Evolutionary conservation across 2,888 invertebrate species (phyloP).

Genomic region (Cryptus viduatorius): DNA sequence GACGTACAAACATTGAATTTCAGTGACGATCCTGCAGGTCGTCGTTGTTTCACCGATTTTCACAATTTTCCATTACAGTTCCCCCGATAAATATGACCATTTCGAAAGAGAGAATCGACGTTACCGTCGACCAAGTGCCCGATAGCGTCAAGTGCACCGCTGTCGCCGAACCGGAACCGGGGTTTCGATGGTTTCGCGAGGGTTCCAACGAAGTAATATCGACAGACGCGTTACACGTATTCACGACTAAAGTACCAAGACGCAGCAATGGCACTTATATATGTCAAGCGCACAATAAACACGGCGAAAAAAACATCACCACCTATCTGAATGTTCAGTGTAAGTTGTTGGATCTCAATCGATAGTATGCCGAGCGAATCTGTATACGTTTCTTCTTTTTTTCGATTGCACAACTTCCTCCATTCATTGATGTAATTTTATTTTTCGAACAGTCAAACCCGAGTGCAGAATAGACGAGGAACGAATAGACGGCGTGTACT

Average conservation of each 20-base stretch:
- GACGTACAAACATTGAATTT: not conserved
- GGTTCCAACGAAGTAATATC: slow-evolving; percentile 86
- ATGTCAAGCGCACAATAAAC: slow-evolving; percentile 92
- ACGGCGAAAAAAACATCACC: slow-evolving; percentile 90
- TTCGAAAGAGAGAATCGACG: slow-evolving; percentile 86
- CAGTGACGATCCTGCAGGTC: not conserved
- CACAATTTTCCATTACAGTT: slow-evolving; percentile 85
- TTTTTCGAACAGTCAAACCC: slow-evolving; percentile 89
- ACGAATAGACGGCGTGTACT: slow-evolving; percentile 91
- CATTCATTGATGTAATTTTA: slow-evolving; percentile 6
- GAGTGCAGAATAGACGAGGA: slow-evolving; percentile 92
- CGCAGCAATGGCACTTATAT: slow-evolving; percentile 91
- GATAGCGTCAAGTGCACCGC: slow-evolving; percentile 87
- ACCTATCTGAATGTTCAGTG: slow-evolving; percentile 93
- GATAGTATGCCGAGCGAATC: not conserved
- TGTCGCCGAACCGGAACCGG: slow-evolving; percentile 90
- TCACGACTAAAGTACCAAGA: slow-evolving; percentile 89
- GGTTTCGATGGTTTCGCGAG: slow-evolving; percentile 90
- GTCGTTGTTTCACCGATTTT: not conserved
- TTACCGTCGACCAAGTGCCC: slow-evolving; percentile 87
- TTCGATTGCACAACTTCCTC: slow-evolving; percentile 4
- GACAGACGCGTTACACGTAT: slow-evolving; percentile 86
- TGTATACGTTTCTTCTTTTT: slow-evolving; percentile 2
- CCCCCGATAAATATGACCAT: slow-evolving; percentile 95
- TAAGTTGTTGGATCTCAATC: slow-evolving; percentile 86